Percentiles rank a stretch among this genome's conserved stretches.
phyloP scores from a whole-genome alignment of 2,888 invertebrate species.

The Oxystoma pomonae region DNA sequence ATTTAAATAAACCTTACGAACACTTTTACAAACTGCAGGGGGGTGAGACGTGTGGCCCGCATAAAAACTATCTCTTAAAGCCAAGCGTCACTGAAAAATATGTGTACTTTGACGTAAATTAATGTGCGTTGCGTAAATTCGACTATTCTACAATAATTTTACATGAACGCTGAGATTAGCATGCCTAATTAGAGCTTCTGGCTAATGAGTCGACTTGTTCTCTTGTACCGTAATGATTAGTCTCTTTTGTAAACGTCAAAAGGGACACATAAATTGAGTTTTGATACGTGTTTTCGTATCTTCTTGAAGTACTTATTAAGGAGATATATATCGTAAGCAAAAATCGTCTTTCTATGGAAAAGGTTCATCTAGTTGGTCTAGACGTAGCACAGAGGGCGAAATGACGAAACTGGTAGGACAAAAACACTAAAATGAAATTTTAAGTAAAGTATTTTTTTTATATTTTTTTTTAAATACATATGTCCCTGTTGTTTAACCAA shows the following conservation, averaged over 20 bases:
- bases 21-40: conserved; percentile 31
- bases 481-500: no score
- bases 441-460: no score
- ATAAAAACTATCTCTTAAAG: conserved; percentile 51
- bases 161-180: conserved; percentile 43
- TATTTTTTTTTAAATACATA: no score
- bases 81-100: conserved; percentile 48
- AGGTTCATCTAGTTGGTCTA: no score
- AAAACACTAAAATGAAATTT: no score
- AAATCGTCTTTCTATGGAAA: no score
- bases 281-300: no score
- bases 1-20: conserved; percentile 44
- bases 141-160: conserved; percentile 49
- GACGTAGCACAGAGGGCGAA: no score
- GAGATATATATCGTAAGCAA: no score
- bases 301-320: no score
- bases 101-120: conserved; percentile 51
- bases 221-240: background rate
- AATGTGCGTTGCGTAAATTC: conserved; percentile 50
- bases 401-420: no score
- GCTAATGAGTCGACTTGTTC: conserved; percentile 42
- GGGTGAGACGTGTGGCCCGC: conserved; percentile 38
- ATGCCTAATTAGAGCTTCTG: conserved; percentile 19
- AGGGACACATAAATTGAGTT: background rate
- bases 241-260: background rate